These are phyloP conservation scores for Eupsilia transversa DNA, from an alignment of 2,888 invertebrate species.

Conservation along the genomic window DNA sequence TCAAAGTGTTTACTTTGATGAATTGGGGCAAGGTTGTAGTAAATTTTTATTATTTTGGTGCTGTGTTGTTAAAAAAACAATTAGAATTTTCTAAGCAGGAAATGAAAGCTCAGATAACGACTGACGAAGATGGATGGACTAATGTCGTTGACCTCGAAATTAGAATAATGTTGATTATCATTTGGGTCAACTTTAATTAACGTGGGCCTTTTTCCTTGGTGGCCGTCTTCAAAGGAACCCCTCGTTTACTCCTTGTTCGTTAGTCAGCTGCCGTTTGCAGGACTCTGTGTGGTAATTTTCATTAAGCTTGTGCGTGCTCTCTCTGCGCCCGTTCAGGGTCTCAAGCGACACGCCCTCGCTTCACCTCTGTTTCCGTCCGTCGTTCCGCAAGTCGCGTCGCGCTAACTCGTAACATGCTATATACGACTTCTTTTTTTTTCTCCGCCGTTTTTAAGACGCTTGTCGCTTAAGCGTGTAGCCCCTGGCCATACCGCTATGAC, in stretches of 20 bases:
- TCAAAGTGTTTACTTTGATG: slow-evolving; percentile 8
- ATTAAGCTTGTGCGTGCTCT: not conserved
- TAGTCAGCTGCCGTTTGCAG: not conserved
- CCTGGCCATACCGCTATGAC: not conserved
- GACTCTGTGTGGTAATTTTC: not conserved
- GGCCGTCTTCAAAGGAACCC: not conserved
- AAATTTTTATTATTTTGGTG: not conserved
- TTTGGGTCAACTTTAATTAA: slow-evolving; percentile 25
- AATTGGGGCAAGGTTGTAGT: slow-evolving; percentile 5
- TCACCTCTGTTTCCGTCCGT: not conserved
- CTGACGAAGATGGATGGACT: slow-evolving; percentile 5
- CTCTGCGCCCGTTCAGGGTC: not conserved
- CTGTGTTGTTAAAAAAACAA: not conserved
- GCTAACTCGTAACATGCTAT: not conserved
- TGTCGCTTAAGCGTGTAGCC: not conserved
- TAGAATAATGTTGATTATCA: slow-evolving; percentile 2
- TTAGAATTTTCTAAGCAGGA: slow-evolving; percentile 2
- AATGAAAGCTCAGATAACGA: not conserved
- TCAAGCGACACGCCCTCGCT: not conserved
- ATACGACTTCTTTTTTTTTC: not conserved
- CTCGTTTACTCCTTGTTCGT: not conserved
- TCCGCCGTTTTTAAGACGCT: not conserved
- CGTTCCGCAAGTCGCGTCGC: not conserved
- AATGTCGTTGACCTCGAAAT: slow-evolving; percentile 1
- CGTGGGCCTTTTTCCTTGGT: not conserved